These are phyloP conservation scores for Echinometra lucunter DNA, from an alignment of 53 echinoderm and acorn worm genomes.

Conservation along the genomic window DNA sequence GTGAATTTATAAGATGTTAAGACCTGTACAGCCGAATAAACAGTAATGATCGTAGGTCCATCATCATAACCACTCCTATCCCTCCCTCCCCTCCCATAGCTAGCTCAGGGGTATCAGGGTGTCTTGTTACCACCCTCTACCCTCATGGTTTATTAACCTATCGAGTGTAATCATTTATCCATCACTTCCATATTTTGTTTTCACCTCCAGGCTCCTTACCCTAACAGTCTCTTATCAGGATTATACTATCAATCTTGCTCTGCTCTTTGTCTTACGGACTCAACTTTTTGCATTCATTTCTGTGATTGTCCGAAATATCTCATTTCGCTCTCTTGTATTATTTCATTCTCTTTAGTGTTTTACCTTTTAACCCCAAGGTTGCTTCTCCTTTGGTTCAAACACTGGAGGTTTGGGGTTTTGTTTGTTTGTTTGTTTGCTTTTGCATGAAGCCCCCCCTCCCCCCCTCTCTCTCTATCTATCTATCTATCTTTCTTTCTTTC, in stretches of 20 bases:
- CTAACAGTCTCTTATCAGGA: background rate
- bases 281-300: too few species aligned
- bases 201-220: background rate
- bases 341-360: too few species aligned
- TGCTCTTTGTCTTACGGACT: background rate
- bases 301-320: background rate
- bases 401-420: too few species aligned
- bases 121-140: background rate
- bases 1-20: background rate
- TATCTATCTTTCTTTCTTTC: too few species aligned
- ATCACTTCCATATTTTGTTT: background rate
- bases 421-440: too few species aligned
- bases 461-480: too few species aligned
- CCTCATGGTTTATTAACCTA: background rate
- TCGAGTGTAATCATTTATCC: background rate
- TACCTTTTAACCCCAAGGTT: too few species aligned
- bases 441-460: too few species aligned
- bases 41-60: too few species aligned
- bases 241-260: background rate
- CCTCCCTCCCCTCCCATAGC: background rate
- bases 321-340: too few species aligned
- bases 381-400: too few species aligned
- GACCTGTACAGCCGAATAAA: background rate
- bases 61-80: background rate
- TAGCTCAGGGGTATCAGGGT: background rate